phyloP scores from a whole-genome alignment of 1,140 invertebrate species.

The Heterodera schachtii region DNA sequence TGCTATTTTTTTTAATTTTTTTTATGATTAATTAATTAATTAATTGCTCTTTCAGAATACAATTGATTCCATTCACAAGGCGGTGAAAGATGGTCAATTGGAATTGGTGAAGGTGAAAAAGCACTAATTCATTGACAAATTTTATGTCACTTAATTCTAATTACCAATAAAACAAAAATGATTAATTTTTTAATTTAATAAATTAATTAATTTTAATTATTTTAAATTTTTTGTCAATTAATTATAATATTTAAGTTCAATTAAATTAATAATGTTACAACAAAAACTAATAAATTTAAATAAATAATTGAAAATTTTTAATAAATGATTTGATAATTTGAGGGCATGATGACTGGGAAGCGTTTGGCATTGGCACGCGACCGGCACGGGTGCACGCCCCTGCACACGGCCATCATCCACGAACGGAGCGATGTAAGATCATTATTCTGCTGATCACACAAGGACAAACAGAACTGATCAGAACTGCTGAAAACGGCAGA shows the following conservation, averaged over 20 bases:
- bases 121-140: neutral
- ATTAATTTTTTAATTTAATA: too few relatives aligned
- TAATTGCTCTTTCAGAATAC: conserved; percentile 38
- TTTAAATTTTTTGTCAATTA: too few relatives aligned
- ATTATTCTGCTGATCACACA: too few relatives aligned
- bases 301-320: neutral
- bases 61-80: conserved; percentile 72
- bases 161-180: too few relatives aligned
- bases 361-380: conserved; percentile 76
- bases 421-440: conserved; percentile 71
- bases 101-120: conserved; percentile 68
- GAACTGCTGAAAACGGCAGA: neutral
- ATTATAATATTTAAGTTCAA: too few relatives aligned
- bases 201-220: too few relatives aligned
- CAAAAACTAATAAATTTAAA: too few relatives aligned
- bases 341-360: conserved; percentile 69
- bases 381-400: conserved; percentile 79
- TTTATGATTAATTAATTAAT: too few relatives aligned
- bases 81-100: conserved; percentile 74
- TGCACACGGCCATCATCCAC: conserved; percentile 72
- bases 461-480: neutral
- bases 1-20: too few relatives aligned
- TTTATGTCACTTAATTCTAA: too few relatives aligned
- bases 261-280: too few relatives aligned
- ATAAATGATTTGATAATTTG: neutral